Conservation (phyloP, 2,888 invertebrate genomes). For the Omphaloscelis lunosa region DNA sequence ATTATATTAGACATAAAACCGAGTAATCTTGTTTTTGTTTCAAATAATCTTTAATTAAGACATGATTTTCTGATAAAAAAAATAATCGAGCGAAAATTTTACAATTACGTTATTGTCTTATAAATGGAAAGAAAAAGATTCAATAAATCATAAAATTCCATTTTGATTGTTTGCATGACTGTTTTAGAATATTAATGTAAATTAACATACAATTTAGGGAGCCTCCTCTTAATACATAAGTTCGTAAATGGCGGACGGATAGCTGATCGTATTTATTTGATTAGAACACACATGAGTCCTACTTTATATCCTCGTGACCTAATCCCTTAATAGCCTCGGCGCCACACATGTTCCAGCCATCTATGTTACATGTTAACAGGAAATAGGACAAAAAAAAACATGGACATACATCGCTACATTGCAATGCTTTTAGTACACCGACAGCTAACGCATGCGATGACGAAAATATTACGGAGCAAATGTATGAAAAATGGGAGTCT, state of each 20-base stretch:
- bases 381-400: constrained; percentile 3
- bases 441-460: neutral
- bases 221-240: neutral
- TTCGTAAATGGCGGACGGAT: constrained; percentile 2
- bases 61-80: no score
- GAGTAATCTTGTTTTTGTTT: no score
- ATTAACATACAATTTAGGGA: no score
- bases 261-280: constrained; percentile 19
- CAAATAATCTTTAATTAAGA: no score
- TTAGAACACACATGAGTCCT: constrained; percentile 31
- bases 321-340: constrained; percentile 28
- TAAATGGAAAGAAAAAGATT: no score
- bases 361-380: constrained; percentile 19
- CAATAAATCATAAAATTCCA: no score
- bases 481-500: neutral
- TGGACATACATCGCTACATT: neutral
- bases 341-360: constrained; percentile 36
- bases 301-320: constrained; percentile 43
- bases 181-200: no score
- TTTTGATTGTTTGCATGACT: no score
- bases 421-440: neutral
- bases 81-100: no score
- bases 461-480: neutral
- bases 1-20: no score
- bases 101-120: no score